A percentile compares a stretch with the other conserved stretches of the same genome.
These are phyloP conservation scores for Apeira syringaria DNA, from an alignment of 2,888 invertebrate genomes.

Conservation along the genomic window DNA sequence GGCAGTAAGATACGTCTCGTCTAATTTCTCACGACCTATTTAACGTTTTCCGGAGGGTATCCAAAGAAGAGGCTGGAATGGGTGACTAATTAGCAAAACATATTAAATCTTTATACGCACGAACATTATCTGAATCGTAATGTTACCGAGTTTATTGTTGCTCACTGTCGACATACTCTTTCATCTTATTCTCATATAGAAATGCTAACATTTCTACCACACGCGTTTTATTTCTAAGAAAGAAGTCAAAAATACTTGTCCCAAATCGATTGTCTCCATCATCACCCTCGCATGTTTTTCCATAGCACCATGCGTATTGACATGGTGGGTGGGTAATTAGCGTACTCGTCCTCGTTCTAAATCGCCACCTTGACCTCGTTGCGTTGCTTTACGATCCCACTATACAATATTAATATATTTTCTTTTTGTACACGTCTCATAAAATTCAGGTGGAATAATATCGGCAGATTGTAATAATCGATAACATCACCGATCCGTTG, in stretches of 20 bases:
- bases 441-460: conserved; percentile 55
- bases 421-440: conserved; percentile 55
- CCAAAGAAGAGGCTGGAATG: conserved; percentile 6
- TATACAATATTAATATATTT: conserved; percentile 61
- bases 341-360: conserved; percentile 67
- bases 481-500: conserved; percentile 29
- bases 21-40: conserved; percentile 23
- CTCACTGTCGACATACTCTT: background rate
- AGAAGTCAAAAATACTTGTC: conserved; percentile 26
- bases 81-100: conserved; percentile 15
- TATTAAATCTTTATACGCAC: background rate
- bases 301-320: conserved; percentile 49
- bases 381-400: conserved; percentile 61
- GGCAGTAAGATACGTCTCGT: conserved; percentile 19
- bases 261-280: conserved; percentile 40
- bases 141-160: conserved; percentile 4
- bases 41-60: conserved; percentile 22
- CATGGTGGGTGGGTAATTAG: conserved; percentile 69
- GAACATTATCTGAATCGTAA: background rate
- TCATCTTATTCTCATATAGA: conserved; percentile 24
- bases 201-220: conserved; percentile 25
- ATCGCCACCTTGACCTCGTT: conserved; percentile 76
- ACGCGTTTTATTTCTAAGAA: conserved; percentile 24
- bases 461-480: conserved; percentile 39
- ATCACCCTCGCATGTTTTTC: conserved; percentile 41